A percentile compares a stretch with the other conserved stretches of the same genome.
phyloP scores from a whole-genome alignment of 2,113 vertebrate species.

The Climacteris rufus region DNA sequence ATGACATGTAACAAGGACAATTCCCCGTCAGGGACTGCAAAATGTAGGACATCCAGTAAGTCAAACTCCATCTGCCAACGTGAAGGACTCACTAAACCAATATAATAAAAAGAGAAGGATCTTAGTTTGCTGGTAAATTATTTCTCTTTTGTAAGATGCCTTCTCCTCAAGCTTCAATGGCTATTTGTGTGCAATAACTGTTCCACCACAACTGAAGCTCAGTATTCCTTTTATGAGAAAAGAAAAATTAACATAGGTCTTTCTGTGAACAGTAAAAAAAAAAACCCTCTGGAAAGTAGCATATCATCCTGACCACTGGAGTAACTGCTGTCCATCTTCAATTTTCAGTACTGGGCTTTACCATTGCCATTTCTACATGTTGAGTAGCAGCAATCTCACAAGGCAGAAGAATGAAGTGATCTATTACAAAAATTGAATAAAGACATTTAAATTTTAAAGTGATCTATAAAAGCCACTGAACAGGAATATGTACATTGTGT shows the following conservation, averaged over 20 bases:
- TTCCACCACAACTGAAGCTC: background rate
- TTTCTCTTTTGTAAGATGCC: background rate
- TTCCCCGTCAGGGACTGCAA: background rate
- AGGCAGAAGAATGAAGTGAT: background rate
- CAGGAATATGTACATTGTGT: background rate
- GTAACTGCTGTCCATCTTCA: background rate
- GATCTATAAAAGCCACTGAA: conserved; percentile 32
- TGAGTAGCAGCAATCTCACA: background rate
- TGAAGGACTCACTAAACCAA: background rate
- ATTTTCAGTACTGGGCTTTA: background rate
- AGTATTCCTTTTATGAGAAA: background rate
- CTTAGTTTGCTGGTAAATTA: background rate
- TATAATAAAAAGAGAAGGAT: background rate
- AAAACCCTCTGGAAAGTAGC: background rate
- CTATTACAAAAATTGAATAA: background rate
- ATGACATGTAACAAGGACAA: background rate
- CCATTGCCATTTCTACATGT: background rate
- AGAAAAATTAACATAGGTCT: background rate
- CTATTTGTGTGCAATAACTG: background rate
- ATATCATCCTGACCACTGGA: background rate
- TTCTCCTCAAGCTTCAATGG: background rate
- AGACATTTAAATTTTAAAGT: conserved; percentile 25
- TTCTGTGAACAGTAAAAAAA: background rate
- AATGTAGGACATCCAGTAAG: background rate
- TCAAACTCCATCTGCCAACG: background rate